These are phyloP conservation scores for Brachypteracias leptosomus DNA, from an alignment of 2,113 vertebrate species.

Conservation along the genomic window DNA sequence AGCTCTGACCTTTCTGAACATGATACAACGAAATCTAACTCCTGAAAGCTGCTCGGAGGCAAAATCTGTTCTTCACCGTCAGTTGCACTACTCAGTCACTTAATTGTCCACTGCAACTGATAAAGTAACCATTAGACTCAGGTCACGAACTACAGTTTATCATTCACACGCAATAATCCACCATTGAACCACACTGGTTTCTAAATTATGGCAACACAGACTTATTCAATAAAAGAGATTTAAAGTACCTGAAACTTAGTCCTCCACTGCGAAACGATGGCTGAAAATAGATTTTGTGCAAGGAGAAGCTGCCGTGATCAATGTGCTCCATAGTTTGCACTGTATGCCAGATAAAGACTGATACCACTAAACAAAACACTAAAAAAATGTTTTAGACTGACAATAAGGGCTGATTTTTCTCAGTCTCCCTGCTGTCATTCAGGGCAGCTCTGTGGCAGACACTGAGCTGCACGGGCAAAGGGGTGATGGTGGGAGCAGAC, in stretches of 20 bases:
- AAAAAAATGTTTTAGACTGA: not conserved
- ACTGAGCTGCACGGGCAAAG: not conserved
- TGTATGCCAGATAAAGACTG: not conserved
- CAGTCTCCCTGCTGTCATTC: not conserved
- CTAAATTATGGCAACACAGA: slow-evolving; percentile 12
- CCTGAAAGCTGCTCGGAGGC: slow-evolving; percentile 79
- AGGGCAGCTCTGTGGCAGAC: not conserved
- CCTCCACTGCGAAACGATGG: not conserved
- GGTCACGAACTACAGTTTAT: slow-evolving; percentile 74
- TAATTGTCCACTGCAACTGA: slow-evolving; percentile 78
- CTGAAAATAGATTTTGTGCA: not conserved
- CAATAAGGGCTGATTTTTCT: not conserved
- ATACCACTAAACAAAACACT: not conserved
- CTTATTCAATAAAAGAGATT: slow-evolving; percentile 3
- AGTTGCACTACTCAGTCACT: slow-evolving; percentile 71
- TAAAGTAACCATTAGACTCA: slow-evolving; percentile 77
- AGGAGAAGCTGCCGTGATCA: not conserved
- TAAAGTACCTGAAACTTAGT: slow-evolving; percentile 1
- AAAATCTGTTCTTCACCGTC: slow-evolving; percentile 81
- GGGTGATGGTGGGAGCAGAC: not conserved
- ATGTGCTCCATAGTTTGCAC: not conserved
- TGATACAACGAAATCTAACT: slow-evolving; percentile 82
- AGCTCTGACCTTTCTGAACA: slow-evolving; percentile 82
- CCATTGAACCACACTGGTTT: not conserved
- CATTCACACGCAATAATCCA: slow-evolving; percentile 52